These are phyloP conservation scores for Linnaemya tessellans DNA, from an alignment of 2,888 invertebrate genomes.

Conservation along the genomic window DNA sequence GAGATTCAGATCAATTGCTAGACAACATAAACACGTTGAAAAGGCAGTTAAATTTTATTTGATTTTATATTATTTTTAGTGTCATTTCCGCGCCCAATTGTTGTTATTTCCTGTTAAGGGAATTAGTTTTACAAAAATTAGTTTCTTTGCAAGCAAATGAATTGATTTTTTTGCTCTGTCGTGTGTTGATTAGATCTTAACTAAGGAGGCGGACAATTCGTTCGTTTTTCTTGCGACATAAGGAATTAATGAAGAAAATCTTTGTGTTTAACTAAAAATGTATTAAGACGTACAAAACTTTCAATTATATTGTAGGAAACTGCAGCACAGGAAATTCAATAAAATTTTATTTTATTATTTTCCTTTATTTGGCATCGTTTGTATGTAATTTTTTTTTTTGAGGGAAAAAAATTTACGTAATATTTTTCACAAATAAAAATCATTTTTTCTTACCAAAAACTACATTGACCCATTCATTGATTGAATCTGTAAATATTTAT, in stretches of 20 bases:
- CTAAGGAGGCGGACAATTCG: conserved; percentile 56
- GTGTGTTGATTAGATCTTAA: conserved; percentile 23
- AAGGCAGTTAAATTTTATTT: conserved; percentile 57
- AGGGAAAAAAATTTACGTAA: conserved; percentile 4
- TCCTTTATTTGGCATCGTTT: conserved; percentile 62
- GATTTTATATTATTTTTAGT: conserved; percentile 77
- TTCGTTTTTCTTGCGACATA: neutral
- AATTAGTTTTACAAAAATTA: conserved; percentile 33
- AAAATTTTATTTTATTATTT: conserved; percentile 70
- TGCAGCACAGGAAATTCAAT: conserved; percentile 66
- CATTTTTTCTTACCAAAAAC: conserved; percentile 32
- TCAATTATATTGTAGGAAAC: conserved; percentile 49
- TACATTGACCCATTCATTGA: conserved; percentile 55
- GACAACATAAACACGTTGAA: conserved; percentile 54
- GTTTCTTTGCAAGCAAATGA: conserved; percentile 20
- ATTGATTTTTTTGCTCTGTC: conserved; percentile 1
- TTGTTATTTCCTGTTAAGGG: conserved; percentile 75
- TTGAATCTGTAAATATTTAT: neutral
- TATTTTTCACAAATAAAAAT: neutral
- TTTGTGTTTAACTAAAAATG: conserved; percentile 40
- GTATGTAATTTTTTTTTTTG: conserved; percentile 9
- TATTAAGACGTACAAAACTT: conserved; percentile 58
- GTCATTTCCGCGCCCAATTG: conserved; percentile 80
- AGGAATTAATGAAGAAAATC: conserved; percentile 45
- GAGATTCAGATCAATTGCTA: conserved; percentile 65